Evolutionary conservation across 2,888 invertebrate species (phyloP), one percentile per base, ranked within the genome.

Genomic region (Amiota mariae): DNA sequence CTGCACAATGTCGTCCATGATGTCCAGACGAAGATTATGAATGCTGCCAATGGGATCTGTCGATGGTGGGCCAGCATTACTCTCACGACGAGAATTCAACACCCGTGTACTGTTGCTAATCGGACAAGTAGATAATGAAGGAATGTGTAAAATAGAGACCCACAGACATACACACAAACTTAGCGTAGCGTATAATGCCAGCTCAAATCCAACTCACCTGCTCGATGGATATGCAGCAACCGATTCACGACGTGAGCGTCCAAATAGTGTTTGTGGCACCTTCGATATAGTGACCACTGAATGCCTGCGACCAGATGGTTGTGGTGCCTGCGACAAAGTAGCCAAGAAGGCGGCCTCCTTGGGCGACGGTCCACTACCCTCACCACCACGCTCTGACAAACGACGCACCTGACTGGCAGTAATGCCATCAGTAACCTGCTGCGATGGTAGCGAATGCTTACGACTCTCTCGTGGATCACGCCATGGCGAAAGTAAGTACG

Each of bases 1-100:
- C 84, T 94, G 94, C 13, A 96, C 94, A 76, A 96, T 96, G 86
- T 96, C 95, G 83, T 96, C 96, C 96, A 96, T 96, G 79, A 96
- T 96, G 86, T 96, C 96, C 81, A 96, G 90, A 87, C 95, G 95
- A 9, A 96, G 91, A 87, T 96, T 96, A 88, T 96, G 96, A 59
- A 94, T 93, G 89, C 95, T 95, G 72, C 95, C 95, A 66, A 92
- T 90, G 59, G 93, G 91, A 84, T 94, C 94, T 70, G 94, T 94
- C 59, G 95, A 93, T 67, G 95, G 93, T 70, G 95, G 94, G 79
- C 95, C 94, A 11, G 88, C 84, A 70, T 90, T 90, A 59, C 90
- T 90, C 72, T 90, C 90, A 20, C 90, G 86, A 0, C 90, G 87
- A 0, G 89, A 89, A 15, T 82, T 84, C 24, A 88, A 71, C 56